Base-by-base conservation (phyloP, 2,888 invertebrate genomes). In the Eilema sororculum region DNA sequence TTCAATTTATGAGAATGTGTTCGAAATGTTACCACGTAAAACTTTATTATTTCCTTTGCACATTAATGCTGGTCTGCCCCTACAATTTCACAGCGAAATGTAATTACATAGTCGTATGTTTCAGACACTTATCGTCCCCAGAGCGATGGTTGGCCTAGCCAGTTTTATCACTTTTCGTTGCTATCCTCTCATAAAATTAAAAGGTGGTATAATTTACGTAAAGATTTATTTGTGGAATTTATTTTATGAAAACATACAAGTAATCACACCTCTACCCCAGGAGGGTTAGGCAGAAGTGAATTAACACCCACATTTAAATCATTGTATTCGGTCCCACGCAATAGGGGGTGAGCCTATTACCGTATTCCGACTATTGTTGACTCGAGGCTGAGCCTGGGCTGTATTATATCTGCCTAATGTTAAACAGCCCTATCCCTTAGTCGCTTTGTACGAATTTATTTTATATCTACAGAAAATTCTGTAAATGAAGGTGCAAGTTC, bases 61-160 rank as follows among this genome's bases (percentile, higher is more conserved):
- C 78, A 71, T 66, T 69, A 74, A 75, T 76, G 65, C 69, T 69
- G 77, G 59, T 69, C 66, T 57, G 78, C 60, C 69, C 68, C 72
- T 73, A 74, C 73, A 80, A 81, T 82, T 80, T 80, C 76, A 82
- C 78, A 80, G 78, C 76, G 70, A 80, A 82, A 83, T 80, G 80
- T 80, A 83, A 83, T 85, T 82, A 83, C 72, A 68, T 73, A 67
- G 67, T 41, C 71, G 69, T 78, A 78, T 79, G 73, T 77, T 80
- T 77, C 69, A 74, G 77, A 83, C 74, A 79, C 70, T 67, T 69
- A 69, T 74, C 57, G 64, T 64, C 61, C 33, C 28, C 16, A 24
- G 57, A 68, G 52, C 52, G 52, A 69, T 65, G 66, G 46, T 28
- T 65, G 65, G 65, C 65, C 68, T 69, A 63, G 58, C 24, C 56